These are phyloP conservation scores for Scaptomyza cyrtandrae DNA, from an alignment of 2,888 invertebrate species.

Conservation along the genomic window DNA sequence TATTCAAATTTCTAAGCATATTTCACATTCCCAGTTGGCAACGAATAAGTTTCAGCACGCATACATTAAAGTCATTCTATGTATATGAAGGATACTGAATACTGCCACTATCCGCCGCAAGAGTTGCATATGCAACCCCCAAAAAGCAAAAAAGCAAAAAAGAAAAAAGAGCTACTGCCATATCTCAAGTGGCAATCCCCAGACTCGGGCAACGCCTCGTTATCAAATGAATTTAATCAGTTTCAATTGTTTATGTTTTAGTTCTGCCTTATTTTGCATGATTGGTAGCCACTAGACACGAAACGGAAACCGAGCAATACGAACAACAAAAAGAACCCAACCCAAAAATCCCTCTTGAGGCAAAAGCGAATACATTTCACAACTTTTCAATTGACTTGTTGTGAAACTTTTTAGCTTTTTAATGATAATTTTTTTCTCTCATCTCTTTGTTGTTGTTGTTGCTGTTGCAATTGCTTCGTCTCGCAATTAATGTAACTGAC, in stretches of 20 bases:
- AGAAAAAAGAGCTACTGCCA: slow-evolving; percentile 30
- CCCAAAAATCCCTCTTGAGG: slow-evolving; percentile 7
- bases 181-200: slow-evolving; percentile 70
- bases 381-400: slow-evolving; percentile 69
- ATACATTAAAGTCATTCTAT: slow-evolving; percentile 12
- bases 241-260: slow-evolving; percentile 79
- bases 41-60: slow-evolving; percentile 52
- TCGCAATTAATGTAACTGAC: slow-evolving; percentile 60
- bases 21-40: slow-evolving; percentile 55
- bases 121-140: slow-evolving; percentile 52
- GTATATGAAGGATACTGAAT: slow-evolving; percentile 17
- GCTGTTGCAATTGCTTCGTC: slow-evolving; percentile 23
- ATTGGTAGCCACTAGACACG: slow-evolving; percentile 73
- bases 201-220: slow-evolving; percentile 50
- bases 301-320: slow-evolving; percentile 51
- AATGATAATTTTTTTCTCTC: slow-evolving; percentile 8
- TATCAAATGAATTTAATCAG: slow-evolving; percentile 80
- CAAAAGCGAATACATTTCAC: slow-evolving; percentile 44
- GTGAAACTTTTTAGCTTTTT: slow-evolving; percentile 24
- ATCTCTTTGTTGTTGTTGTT: not conserved
- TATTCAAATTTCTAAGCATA: slow-evolving; percentile 60
- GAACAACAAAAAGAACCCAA: not conserved
- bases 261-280: slow-evolving; percentile 57
- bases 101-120: not conserved
- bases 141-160: not conserved